A percentile compares a stretch with the other conserved stretches of the same genome.
Conservation (phyloP, 2,797 vertebrate genomes). For the Halcyon smyrnensis region DNA sequence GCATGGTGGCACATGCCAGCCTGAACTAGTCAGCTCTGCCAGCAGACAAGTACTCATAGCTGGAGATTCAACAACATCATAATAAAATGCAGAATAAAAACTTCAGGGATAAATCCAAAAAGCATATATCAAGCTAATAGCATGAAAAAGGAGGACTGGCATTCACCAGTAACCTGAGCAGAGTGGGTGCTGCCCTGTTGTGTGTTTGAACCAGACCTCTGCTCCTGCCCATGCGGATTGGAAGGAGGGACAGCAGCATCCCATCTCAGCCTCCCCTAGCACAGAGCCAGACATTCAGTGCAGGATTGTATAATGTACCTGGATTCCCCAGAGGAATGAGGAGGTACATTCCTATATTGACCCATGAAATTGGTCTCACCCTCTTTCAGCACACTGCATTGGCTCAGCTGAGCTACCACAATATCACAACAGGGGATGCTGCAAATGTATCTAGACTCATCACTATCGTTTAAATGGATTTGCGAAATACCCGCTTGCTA, state of each 20-base stretch:
- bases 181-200: not conserved
- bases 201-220: not conserved
- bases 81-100: not conserved
- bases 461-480: fast-evolving
- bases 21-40: not conserved
- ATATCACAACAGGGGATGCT: fast-evolving
- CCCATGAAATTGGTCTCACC: not conserved
- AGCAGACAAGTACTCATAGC: fast-evolving
- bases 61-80: fast-evolving
- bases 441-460: not conserved
- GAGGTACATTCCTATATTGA: not conserved
- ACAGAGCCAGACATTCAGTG: fast-evolving
- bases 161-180: not conserved
- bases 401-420: not conserved
- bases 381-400: not conserved
- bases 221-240: fast-evolving
- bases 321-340: not conserved
- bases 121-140: not conserved
- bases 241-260: not conserved
- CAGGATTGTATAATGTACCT: fast-evolving
- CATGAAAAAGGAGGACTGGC: not conserved
- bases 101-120: not conserved
- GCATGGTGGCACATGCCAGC: fast-evolving
- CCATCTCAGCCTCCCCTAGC: not conserved
- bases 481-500: not conserved